These are phyloP conservation scores for Hydropsyche betteni DNA, from an alignment of 2,888 invertebrate species.

Conservation along the genomic window DNA sequence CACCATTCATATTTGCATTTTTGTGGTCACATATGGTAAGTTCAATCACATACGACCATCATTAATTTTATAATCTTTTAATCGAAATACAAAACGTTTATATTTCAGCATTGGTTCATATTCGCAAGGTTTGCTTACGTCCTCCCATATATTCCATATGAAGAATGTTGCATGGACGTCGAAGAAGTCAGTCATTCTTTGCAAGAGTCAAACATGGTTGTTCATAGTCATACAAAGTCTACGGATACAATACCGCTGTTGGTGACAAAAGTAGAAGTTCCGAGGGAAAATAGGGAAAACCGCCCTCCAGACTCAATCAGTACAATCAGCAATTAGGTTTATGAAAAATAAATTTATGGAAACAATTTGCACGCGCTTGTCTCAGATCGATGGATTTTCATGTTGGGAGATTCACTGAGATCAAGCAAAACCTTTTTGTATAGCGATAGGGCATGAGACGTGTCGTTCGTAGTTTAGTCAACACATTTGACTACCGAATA, in stretches of 20 bases:
- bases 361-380: constrained; percentile 6
- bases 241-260: constrained; percentile 64
- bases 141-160: constrained; percentile 60
- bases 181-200: constrained; percentile 32
- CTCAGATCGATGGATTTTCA: background rate
- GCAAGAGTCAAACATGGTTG: constrained; percentile 31
- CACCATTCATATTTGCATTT: constrained; percentile 68
- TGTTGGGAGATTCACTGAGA: background rate
- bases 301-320: constrained; percentile 65
- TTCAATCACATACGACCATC: too few species aligned
- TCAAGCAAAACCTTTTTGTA: constrained; percentile 15
- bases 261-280: constrained; percentile 59
- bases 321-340: constrained; percentile 63
- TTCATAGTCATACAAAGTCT: constrained; percentile 56
- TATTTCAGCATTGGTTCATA: constrained; percentile 61
- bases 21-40: constrained; percentile 69
- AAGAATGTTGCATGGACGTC: constrained; percentile 56
- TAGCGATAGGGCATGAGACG: constrained; percentile 12
- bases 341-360: background rate
- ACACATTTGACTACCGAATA: background rate
- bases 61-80: too few species aligned
- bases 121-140: constrained; percentile 62
- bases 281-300: constrained; percentile 31
- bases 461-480: constrained; percentile 13
- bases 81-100: background rate